phyloP scores from a whole-genome alignment of 2,888 invertebrate genomes.

The Nymphalis c-album region DNA sequence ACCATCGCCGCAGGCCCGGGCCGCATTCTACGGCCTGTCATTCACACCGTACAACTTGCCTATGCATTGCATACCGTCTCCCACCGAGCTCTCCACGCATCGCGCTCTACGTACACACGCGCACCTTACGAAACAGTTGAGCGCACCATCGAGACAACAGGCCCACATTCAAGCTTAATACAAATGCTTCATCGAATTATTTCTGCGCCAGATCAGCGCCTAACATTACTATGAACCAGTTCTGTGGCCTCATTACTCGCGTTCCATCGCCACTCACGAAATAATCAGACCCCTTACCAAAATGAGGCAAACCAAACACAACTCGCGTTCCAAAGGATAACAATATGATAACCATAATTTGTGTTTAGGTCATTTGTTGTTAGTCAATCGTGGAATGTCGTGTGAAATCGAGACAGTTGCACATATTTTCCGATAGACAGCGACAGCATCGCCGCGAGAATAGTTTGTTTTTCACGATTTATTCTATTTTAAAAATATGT shows the following conservation, averaged over 20 bases:
- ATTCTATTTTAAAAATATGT: slow-evolving; percentile 67
- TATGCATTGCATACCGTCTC: slow-evolving; percentile 81
- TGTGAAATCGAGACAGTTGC: slow-evolving; percentile 80
- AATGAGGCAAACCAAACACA: slow-evolving; percentile 56
- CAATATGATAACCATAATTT: slow-evolving; percentile 79
- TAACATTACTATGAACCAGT: slow-evolving; percentile 74
- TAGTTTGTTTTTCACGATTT: slow-evolving; percentile 78
- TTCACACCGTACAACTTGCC: slow-evolving; percentile 81
- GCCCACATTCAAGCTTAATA: slow-evolving; percentile 60
- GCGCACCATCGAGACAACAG: slow-evolving; percentile 59
- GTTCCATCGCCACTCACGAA: slow-evolving; percentile 59
- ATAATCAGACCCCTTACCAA: slow-evolving; percentile 55
- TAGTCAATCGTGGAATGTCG: slow-evolving; percentile 82
- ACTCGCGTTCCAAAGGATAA: slow-evolving; percentile 73
- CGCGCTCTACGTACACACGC: slow-evolving; percentile 58
- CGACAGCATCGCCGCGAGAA: slow-evolving; percentile 77
- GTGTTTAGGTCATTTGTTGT: slow-evolving; percentile 82
- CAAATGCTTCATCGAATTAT: slow-evolving; percentile 71
- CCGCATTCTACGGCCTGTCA: slow-evolving; percentile 82
- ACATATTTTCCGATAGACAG: slow-evolving; percentile 83
- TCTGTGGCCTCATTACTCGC: slow-evolving; percentile 70
- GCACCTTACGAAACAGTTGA: slow-evolving; percentile 67
- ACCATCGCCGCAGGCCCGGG: slow-evolving; percentile 80
- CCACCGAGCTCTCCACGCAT: slow-evolving; percentile 68
- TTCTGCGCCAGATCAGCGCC: slow-evolving; percentile 68